phyloP scores from a whole-genome alignment of 2,797 vertebrate genomes.

The Pangasius sanitwongsei region DNA sequence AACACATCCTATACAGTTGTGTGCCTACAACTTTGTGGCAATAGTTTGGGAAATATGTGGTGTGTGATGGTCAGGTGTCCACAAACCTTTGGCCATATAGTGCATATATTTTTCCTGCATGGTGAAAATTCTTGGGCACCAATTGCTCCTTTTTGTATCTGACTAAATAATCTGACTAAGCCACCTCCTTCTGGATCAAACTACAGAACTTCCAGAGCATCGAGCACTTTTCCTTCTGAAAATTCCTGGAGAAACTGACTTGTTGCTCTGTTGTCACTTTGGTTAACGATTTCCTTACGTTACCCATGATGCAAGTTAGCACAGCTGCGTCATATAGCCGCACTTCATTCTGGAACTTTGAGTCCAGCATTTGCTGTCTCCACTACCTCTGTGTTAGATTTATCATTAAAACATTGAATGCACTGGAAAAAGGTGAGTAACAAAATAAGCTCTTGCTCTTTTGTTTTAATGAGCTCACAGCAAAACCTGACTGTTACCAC shows the following conservation, averaged over 20 bases:
- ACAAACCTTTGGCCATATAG: background rate
- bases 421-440: background rate
- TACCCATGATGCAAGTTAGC: background rate
- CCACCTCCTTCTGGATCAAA: background rate
- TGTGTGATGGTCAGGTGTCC: background rate
- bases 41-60: too few species aligned
- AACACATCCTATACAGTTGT: background rate
- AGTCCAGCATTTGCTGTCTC: background rate
- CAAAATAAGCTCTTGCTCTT: background rate
- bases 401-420: background rate
- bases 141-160: background rate
- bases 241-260: background rate
- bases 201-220: background rate
- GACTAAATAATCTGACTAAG: background rate
- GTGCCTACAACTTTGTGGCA: background rate
- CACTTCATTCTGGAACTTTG: background rate
- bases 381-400: background rate
- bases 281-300: background rate
- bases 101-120: background rate
- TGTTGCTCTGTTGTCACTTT: background rate
- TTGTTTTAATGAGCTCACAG: background rate
- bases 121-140: background rate
- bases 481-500: background rate
- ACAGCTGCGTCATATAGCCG: background rate
- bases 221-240: background rate